Base-by-base conservation (phyloP, 2,113 vertebrate species). In the Gambusia holbrooki region DNA sequence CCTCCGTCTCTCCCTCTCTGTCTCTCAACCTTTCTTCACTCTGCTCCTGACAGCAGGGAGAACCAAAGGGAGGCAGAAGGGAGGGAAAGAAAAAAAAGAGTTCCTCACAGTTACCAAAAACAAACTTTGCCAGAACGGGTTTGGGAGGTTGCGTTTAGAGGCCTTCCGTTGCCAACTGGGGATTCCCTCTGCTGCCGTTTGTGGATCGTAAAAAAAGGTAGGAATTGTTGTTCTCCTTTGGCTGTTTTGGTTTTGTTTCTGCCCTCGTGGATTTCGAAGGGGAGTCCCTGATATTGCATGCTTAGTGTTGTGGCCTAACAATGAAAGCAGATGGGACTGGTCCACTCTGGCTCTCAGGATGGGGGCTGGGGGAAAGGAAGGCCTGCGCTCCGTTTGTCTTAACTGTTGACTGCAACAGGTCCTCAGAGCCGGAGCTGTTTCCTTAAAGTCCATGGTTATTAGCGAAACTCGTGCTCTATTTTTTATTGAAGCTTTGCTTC, bases 181-280 rank as follows among this genome's bases (percentile, higher is more conserved):
- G 62, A 48, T 48, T 62, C 4, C 60, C 68, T 27, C 10, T 29
- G 42, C 63, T 70, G 72, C 77, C 69, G 63, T 74, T 73, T 82
- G 82, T 92, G 90, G 89, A 93, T 92, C 90, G 93, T 27, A 82
- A 89, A 48, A 2, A 85, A 93, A 94, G 94, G 94, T 95, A 95
- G 87, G 94, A 86, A 66, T 27, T 17, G 27, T 63, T 72, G 27
- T 33, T 48, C 17, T 11, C 22, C 27, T 28, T 51, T 4, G 5
- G 17, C 17, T 48, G 45, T 19, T 35, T 58, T 22, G 8, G 25
- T 74, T 63, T 73, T 69, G 8, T 69, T 54, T 72, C 37, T 64
- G 6, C 71, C 82, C 77, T 73, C 48, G 5, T 84, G 58, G 74
- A 37, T 73, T 66, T 85, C 14, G 48, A 45, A 72, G 71, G 76